Evolutionary conservation across 2,888 invertebrate genomes (phyloP), one percentile per base, ranked within the genome.

Genomic region (Scaptomyza tumidula): DNA sequence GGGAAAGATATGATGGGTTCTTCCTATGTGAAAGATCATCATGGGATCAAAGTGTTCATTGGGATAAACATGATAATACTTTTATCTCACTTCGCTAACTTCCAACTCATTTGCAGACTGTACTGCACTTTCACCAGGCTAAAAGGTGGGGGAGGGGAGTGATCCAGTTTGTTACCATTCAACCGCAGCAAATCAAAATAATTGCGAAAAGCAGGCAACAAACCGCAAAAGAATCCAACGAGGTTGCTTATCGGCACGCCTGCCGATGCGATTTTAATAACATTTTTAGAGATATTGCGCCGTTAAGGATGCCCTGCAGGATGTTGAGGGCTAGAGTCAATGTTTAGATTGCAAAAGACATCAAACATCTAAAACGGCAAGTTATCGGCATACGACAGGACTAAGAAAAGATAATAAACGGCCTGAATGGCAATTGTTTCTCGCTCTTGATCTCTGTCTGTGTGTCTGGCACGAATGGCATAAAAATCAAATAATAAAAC

Each of bases 401-500:
- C 68, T 37, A 67, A 67, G 55, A 60, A 78, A 71, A 43, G 81
- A 86, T 80, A 86, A 86, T 82, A 80, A 76, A 75, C 50, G 50
- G 61, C 68, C 41, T 1, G 13, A 41, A 78, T 75, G 74, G 82
- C 87, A 85, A 85, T 86, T 86, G 85, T 85, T 80, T 80, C 59
- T 72, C 45, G 62, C 49, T 33, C 19, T 37, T 24, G 24, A n/a
- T 31, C 31, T 39, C 16, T 48, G 29, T 43, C 43, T 16, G 10
- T 27, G 41, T 6, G 7, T 24, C 16, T 37, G 43, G n/a, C 56
- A 48, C 57, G 53, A 43, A 33, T 50, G 44, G 62, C 78, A 83
- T 78, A 67, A 69, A 79, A 84, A 75, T 71, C 76, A 78, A 86
- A 85, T 87, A 86, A 87, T 86, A 86, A 86, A 86, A 87, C 80